A percentile compares a stretch with the other conserved stretches of the same genome.
Conservation (phyloP, 2,888 invertebrate genomes). For the Heliconius cydno region DNA sequence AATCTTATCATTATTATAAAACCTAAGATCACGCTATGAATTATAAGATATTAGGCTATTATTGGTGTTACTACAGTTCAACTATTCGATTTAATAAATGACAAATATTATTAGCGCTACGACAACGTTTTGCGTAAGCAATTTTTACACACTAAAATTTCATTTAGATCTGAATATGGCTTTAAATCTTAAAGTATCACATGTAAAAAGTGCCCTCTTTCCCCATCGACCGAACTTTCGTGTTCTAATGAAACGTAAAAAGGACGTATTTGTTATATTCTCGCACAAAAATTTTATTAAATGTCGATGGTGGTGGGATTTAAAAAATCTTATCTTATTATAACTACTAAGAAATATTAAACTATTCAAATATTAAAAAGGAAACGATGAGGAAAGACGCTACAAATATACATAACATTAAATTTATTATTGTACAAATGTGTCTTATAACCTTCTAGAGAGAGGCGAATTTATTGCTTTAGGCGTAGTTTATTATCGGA, state of each 20-base stretch:
- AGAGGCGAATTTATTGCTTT: constrained; percentile 68
- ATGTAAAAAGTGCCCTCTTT: constrained; percentile 49
- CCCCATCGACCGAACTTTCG: constrained; percentile 40
- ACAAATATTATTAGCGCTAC: constrained; percentile 56
- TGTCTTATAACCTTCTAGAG: constrained; percentile 55
- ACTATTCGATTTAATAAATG: constrained; percentile 64
- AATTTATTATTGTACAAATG: constrained; percentile 49
- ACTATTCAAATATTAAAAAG: constrained; percentile 27
- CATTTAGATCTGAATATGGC: constrained; percentile 61
- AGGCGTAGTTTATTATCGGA: constrained; percentile 59
- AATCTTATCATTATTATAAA: constrained; percentile 70
- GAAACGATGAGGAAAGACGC: constrained; percentile 50
- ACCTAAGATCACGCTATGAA: constrained; percentile 78
- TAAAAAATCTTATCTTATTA: constrained; percentile 9
- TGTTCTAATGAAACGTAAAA: constrained; percentile 18
- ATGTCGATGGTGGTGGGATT: constrained; percentile 27
- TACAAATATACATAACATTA: constrained; percentile 47
- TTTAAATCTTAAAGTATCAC: constrained; percentile 63
- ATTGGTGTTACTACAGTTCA: constrained; percentile 80
- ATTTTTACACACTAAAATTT: constrained; percentile 57
- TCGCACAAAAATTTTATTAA: constrained; percentile 6
- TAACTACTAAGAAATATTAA: background rate
- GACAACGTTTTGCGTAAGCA: constrained; percentile 66
- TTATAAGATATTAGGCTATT: constrained; percentile 79
- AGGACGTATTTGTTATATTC: constrained; percentile 14